phyloP scores from a whole-genome alignment of 2,888 invertebrate genomes.

The Apotomis turbidana region DNA sequence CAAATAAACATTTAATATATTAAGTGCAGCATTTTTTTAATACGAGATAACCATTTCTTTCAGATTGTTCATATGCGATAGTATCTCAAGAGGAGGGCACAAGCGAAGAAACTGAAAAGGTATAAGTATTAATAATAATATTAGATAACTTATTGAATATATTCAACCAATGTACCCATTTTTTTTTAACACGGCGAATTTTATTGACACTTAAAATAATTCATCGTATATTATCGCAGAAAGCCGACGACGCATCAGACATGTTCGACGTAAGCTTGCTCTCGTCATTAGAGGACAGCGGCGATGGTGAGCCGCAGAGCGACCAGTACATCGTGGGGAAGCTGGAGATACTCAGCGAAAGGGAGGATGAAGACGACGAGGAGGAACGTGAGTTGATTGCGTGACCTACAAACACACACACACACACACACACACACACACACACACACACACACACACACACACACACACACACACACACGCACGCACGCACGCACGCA shows the following conservation, averaged over 20 bases:
- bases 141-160: too few relatives aligned
- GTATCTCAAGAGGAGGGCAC: conserved; percentile 29
- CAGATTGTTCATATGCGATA: conserved; percentile 57
- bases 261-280: conserved; percentile 56
- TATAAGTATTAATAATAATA: neutral
- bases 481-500: too few relatives aligned
- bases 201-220: too few relatives aligned
- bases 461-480: conserved; percentile 6
- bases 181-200: too few relatives aligned
- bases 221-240: conserved; percentile 35
- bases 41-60: conserved; percentile 41
- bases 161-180: too few relatives aligned
- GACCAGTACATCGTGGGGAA: conserved; percentile 60
- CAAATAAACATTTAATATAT: too few relatives aligned
- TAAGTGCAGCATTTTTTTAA: too few relatives aligned
- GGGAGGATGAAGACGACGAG: conserved; percentile 58
- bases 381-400: conserved; percentile 36
- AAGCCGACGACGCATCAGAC: conserved; percentile 46
- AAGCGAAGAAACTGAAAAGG: conserved; percentile 22
- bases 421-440: too few relatives aligned
- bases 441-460: too few relatives aligned
- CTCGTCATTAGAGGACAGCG: conserved; percentile 42
- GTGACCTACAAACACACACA: too few relatives aligned
- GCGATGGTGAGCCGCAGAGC: conserved; percentile 39
- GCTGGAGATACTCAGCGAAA: conserved; percentile 57